Conservation (phyloP, 1,140 invertebrate species). For the Melanaphis sacchari region DNA sequence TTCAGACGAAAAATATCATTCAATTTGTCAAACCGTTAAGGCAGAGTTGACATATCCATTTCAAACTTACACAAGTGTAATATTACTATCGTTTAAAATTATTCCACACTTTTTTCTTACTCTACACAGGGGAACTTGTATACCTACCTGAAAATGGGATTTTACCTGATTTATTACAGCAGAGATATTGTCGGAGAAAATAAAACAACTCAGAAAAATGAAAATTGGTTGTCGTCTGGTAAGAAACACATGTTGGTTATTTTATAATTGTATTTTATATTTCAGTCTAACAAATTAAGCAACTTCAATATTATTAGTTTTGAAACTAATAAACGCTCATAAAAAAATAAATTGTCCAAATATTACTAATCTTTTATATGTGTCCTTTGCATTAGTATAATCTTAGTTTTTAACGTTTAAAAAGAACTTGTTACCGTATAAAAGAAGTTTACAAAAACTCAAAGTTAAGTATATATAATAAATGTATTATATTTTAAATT, state of each 20-base stretch:
- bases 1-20: conserved; percentile 36
- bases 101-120: conserved; percentile 24
- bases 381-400: background rate
- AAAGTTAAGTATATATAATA: too few relatives aligned
- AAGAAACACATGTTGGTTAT: background rate
- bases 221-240: background rate
- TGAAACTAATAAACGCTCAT: background rate
- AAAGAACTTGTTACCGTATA: too few relatives aligned
- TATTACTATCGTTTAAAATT: conserved; percentile 53
- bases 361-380: background rate
- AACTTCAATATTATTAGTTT: background rate
- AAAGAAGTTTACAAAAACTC: too few relatives aligned
- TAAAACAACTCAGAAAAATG: background rate
- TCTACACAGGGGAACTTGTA: background rate
- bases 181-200: conserved; percentile 17
- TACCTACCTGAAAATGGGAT: conserved; percentile 4
- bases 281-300: background rate
- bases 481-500: background rate
- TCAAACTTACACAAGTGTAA: conserved; percentile 24
- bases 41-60: conserved; percentile 53
- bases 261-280: background rate
- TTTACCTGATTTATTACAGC: conserved; percentile 36
- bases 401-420: too few relatives aligned
- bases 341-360: background rate
- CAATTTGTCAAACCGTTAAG: conserved; percentile 48